Evolutionary conservation across 2,797 vertebrate genomes (phyloP), one percentile per base, ranked within the genome.

Genomic region (Poeciliopsis infans): DNA sequence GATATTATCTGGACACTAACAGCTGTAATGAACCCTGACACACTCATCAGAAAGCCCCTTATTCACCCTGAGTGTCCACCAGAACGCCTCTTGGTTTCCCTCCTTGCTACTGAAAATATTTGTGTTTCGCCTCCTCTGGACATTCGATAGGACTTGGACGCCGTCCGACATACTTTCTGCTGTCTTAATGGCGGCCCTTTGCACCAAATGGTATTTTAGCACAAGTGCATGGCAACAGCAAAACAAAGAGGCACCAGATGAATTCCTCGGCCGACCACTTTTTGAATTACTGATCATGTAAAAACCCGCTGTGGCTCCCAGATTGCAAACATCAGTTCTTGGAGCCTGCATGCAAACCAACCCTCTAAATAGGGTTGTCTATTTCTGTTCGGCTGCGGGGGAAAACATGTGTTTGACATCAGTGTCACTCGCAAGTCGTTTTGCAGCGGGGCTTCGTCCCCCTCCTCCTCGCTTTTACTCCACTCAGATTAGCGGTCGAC

Each of bases 201-300:
- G 90, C 88, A 90, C 93, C 93, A 76, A 91, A 90, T 91, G 88
- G 93, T 95, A 95, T 95, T 96, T 95, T 95, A 95, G 95, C 95
- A 94, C 96, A 95, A 95, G 94, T 95, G 95, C 95, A 95, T 95
- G 95, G 95, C 95, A 96, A 96, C 95, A 93, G 95, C 89, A 94
- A 96, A 96, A 96, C 95, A 95, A 93, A 94, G 91, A 94, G 87
- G 93, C 92, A 90, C 93, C 92, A 86, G 92, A 94, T 84, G 93
- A 95, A 96, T 96, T 96, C 96, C 93, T 96, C 88, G 85, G 93
- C 91, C 89, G 91, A 96, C 96, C 96, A 94, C 95, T 94, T 95
- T 95, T 93, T 95, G 96, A 96, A 96, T 96, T 96, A 96, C 95
- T 96, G 95, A 96, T 96, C 95, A 95, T 95, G 95, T 96, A 96